Percentiles rank a stretch among this genome's conserved stretches.
Conservation (phyloP, 30 jellyfish, hydroid and myxozoan species). For the Cassiopea andromeda region DNA sequence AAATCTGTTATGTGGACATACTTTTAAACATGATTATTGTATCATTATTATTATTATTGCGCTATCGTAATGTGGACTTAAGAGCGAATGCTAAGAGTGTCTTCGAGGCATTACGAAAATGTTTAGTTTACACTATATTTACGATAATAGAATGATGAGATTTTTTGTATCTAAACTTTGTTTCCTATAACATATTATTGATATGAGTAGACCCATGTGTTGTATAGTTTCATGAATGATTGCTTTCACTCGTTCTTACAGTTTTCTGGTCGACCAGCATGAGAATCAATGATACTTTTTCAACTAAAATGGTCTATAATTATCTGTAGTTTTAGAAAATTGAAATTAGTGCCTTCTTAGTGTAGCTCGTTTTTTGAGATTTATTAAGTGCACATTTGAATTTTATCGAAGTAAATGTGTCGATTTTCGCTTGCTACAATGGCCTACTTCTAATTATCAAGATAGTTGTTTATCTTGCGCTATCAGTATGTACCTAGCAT, state of each 20-base stretch:
- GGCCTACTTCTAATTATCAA: constrained; percentile 28
- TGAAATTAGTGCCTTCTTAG: constrained; percentile 38
- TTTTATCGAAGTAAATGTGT: constrained; percentile 54
- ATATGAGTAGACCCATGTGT: constrained; percentile 61
- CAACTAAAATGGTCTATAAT: background rate
- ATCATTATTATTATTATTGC: constrained; percentile 20
- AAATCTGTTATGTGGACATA: constrained; percentile 67
- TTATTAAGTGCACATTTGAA: constrained; percentile 73
- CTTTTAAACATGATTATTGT: constrained; percentile 52
- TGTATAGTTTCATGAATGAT: constrained; percentile 69
- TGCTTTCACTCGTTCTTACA: constrained; percentile 37
- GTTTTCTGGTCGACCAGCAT: background rate
- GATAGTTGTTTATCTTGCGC: background rate
- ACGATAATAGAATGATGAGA: constrained; percentile 74
- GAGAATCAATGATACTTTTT: background rate
- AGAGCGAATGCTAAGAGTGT: constrained; percentile 15
- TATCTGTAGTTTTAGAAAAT: constrained; percentile 53
- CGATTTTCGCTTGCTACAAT: constrained; percentile 56
- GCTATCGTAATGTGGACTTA: constrained; percentile 60
- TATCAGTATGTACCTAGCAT: background rate
- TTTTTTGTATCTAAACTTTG: constrained; percentile 71
- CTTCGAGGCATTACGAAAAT: constrained; percentile 32
- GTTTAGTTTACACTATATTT: constrained; percentile 70
- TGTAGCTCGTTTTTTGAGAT: constrained; percentile 36
- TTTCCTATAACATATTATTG: constrained; percentile 64